Conservation (phyloP, 2,797 vertebrate genomes). For the Hephaestus fuliginosus region DNA sequence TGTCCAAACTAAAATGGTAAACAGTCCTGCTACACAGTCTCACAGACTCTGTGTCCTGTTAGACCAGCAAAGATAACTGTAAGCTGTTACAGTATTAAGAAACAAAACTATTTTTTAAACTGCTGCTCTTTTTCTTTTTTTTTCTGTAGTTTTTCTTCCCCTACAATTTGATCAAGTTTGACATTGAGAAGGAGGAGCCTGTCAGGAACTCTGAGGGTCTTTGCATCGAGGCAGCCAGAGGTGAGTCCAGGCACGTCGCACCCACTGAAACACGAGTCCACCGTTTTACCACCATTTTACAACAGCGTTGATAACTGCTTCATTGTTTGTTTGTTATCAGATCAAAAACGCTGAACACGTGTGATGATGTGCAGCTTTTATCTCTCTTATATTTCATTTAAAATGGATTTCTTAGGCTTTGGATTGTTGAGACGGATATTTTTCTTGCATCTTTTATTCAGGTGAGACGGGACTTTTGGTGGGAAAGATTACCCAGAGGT, state of each 20-base stretch:
- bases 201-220: constrained; percentile 88
- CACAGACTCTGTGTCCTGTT: background rate
- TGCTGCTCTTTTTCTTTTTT: background rate
- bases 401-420: background rate
- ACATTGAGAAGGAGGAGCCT: constrained; percentile 91
- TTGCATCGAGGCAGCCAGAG: constrained; percentile 87
- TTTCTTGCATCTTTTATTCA: constrained; percentile 28
- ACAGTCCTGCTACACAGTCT: background rate
- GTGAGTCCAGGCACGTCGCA: constrained; percentile 73
- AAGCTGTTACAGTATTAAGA: too few species aligned
- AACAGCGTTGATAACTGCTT: too few species aligned
- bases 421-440: background rate
- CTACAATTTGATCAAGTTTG: constrained; percentile 91
- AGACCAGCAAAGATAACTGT: background rate
- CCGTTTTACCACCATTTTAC: too few species aligned
- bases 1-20: background rate
- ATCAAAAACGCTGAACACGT: background rate
- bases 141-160: constrained; percentile 83
- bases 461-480: constrained; percentile 92
- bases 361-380: background rate
- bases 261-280: too few species aligned
- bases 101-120: background rate
- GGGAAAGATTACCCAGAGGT: constrained; percentile 84
- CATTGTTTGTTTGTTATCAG: background rate
- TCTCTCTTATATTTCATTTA: background rate